Conservation (phyloP, 2,888 invertebrate genomes). For the Tiliacea aurago region DNA sequence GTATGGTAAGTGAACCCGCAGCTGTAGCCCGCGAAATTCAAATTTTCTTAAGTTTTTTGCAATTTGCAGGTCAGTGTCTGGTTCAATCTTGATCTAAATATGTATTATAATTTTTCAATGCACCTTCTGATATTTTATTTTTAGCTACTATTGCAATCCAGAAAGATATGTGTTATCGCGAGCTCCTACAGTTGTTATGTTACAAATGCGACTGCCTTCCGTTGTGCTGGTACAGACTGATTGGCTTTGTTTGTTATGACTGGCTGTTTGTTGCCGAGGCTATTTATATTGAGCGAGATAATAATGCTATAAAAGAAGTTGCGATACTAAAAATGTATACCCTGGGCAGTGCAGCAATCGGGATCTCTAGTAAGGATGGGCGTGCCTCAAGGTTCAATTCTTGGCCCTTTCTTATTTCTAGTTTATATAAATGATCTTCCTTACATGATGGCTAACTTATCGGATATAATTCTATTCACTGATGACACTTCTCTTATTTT, state of each 20-base stretch:
- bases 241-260: constrained; percentile 38
- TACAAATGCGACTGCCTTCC: constrained; percentile 38
- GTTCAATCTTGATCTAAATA: too few relatives aligned
- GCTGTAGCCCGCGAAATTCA: too few relatives aligned
- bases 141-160: background rate
- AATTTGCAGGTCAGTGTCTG: too few relatives aligned
- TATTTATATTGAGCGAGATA: constrained; percentile 23
- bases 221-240: constrained; percentile 41
- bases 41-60: too few relatives aligned
- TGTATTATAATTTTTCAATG: background rate
- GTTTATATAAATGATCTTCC: too few relatives aligned
- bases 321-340: background rate
- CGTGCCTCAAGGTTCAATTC: too few relatives aligned
- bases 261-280: constrained; percentile 6
- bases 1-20: too few relatives aligned
- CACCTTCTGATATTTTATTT: background rate
- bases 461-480: too few relatives aligned
- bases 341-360: background rate
- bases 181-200: constrained; percentile 16
- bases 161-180: constrained; percentile 47
- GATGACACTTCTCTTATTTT: too few relatives aligned
- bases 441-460: too few relatives aligned
- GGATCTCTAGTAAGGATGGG: too few relatives aligned
- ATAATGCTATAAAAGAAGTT: background rate
- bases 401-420: too few relatives aligned